Conservation (phyloP, 2,888 invertebrate species). For the Apodemia hepburni region DNA sequence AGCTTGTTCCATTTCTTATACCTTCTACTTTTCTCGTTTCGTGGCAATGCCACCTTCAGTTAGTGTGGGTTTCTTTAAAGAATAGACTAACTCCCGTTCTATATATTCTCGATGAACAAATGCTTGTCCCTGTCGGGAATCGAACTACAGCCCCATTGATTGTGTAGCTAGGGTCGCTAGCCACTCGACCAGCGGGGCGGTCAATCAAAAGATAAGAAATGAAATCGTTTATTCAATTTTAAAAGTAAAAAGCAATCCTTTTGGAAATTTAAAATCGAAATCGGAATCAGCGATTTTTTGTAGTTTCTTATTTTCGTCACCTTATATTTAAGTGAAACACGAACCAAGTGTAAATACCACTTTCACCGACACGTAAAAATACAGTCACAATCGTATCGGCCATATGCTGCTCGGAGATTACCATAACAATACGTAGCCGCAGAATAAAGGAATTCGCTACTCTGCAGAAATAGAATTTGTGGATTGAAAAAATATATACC, state of each 20-base stretch:
- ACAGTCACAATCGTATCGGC: constrained; percentile 1
- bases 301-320: neutral
- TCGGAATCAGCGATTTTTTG: neutral
- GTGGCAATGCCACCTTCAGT: no score
- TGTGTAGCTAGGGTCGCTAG: no score
- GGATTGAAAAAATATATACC: neutral
- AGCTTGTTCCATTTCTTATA: no score
- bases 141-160: no score
- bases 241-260: neutral
- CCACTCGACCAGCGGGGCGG: no score
- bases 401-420: constrained; percentile 6
- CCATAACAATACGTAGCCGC: constrained; percentile 9
- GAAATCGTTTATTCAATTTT: no score
- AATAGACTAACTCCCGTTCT: no score
- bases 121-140: no score
- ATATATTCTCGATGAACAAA: no score
- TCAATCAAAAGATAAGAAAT: no score
- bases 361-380: neutral
- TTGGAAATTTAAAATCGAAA: neutral
- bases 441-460: constrained; percentile 5
- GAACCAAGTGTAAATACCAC: neutral
- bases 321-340: neutral
- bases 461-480: neutral
- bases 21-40: no score
- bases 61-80: no score